Evolutionary conservation across 2,888 invertebrate genomes (phyloP), one percentile per base, ranked within the genome.

Genomic region (Leptinotarsa tumamoca): DNA sequence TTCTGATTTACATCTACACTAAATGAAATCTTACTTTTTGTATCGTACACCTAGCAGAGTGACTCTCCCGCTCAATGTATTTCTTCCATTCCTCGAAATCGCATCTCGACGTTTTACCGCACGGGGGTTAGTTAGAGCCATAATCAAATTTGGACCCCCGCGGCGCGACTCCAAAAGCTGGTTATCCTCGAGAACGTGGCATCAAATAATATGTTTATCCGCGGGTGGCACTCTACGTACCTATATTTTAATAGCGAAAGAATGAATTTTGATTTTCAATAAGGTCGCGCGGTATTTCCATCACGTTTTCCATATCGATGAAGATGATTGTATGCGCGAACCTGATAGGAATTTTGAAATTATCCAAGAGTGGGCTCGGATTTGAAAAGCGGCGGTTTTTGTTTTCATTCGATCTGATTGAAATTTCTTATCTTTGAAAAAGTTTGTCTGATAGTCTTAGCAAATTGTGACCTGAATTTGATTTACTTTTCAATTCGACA

Each of bases 251-350:
- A 88, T 87, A 86, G 86, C 81, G 79, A 83, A 87, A 87, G 87
- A 88, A 88, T 88, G 86, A 87, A 87, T 88, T 88, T 88, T 88
- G 87, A 88, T 88, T 88, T 88, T 87, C 86, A 87, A 88, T 87
- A 82, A 84, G 74, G 75, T 78, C 84, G 70, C 58, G 68, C 71
- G 82, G 84, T 83, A 87, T 84, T 86, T 85, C 80, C 82, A 83
- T 85, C 87, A 87, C 87, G 87, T 86, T 81, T 83, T 80, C 73
- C 79, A 79, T 82, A 81, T 79, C 80, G 82, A 79, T 79, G 77
- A 61, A 73, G 73, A 71, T 70, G 74, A 76, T 74, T 75, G 75
- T 75, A 67, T 58, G 75, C 73, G 70, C 69, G 72, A 75, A 71
- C 71, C 71, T 70, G 75, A 66, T 56, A 23, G 49, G 79, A 79